Evolutionary conservation across 2,797 vertebrate genomes (phyloP), one percentile per base, ranked within the genome.

Genomic region (Taeniopygia guttata): DNA sequence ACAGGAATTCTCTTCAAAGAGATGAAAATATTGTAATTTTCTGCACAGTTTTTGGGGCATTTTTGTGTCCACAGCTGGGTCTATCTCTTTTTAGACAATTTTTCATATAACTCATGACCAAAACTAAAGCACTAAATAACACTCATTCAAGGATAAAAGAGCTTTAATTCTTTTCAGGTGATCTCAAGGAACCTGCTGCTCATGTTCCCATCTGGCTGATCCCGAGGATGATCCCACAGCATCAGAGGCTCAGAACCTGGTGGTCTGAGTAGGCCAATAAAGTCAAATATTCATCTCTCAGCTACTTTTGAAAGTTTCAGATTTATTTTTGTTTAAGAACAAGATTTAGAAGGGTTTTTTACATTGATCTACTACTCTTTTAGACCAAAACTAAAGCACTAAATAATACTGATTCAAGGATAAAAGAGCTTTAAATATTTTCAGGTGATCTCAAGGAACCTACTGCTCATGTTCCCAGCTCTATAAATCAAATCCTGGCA

Each of bases 261-360:
- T 3, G 7, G 52, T 75, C 74, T 62, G 52, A 77, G 62, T 16
- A 23, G 36, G 25, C 34, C 81, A 60, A 38, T 12, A 30, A 56
- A 56, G 67, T 11, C 59, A 49, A 84, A 95, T 42, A 56, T 59
- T 38, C n/a, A 85, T 48, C 49, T 84, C 86, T 48, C 87, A 52
- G 80, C 89, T 82, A 59, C 74, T 94, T 84, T 59, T 68, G 36
- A 90, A 85, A 89, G 40, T 74, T 85, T 87, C 42, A 66, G 30
- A 40, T 62, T 77, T 60, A 74, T 93, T 96, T 94, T 93, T 78
- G 87, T 51, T 66, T n/a, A 54, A 77, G n/a, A 51, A 86, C 12
- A 94, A 58, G 13, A 66, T 43, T 85, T 42, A 43, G 42, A 48
- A 45, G 15, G 11, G 3, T 5, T 66, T 89, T 63, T 76, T 58